These are phyloP conservation scores for Carduelis carduelis DNA, from an alignment of 2,797 vertebrate genomes.

Conservation along the genomic window DNA sequence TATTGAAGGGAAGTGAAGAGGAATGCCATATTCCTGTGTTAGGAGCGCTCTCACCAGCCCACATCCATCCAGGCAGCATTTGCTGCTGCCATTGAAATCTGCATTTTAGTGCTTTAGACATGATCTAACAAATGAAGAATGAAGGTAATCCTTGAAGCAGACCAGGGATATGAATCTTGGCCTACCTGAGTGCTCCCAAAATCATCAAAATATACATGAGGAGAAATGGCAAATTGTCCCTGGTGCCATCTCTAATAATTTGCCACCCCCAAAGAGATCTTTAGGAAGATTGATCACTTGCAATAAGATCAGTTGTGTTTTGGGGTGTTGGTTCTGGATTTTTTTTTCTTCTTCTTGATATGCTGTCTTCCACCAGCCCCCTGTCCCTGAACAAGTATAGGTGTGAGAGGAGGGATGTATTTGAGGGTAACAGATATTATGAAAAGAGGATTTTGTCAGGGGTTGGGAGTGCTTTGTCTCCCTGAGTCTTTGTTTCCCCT, in stretches of 20 bases:
- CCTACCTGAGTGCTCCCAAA: neutral
- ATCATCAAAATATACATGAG: neutral
- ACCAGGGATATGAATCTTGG: neutral
- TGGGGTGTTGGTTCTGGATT: neutral
- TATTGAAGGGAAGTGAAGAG: neutral
- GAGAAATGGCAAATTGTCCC: neutral
- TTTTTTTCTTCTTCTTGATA: neutral
- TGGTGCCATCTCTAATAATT: neutral
- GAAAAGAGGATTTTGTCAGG: neutral
- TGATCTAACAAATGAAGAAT: neutral
- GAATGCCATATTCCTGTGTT: accelerated
- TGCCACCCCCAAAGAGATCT: neutral
- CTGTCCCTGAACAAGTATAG: neutral
- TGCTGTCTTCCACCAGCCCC: neutral
- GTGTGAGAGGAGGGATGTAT: neutral
- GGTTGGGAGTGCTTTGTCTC: neutral
- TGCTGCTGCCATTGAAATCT: neutral
- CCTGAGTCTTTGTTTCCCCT: neutral
- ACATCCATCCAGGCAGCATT: neutral
- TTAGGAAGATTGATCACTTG: neutral
- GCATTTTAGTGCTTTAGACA: neutral
- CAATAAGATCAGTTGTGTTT: neutral
- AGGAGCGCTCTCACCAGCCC: neutral
- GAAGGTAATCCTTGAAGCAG: neutral
- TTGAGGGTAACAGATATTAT: neutral